Conservation (phyloP, 1,140 invertebrate species). For the Brachionus sp. region DNA sequence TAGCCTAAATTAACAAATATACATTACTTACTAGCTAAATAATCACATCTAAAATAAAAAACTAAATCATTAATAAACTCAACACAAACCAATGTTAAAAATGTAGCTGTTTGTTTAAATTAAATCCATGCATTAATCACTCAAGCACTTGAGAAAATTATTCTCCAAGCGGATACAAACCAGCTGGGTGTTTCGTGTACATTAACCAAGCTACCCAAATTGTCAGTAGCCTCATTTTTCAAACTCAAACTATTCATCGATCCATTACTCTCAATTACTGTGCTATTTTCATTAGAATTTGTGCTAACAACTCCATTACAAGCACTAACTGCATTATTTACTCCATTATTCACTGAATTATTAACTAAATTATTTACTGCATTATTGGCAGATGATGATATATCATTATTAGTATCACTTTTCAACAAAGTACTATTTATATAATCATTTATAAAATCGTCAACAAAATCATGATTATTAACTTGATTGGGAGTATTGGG, state of each 20-base stretch:
- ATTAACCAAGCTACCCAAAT: slow-evolving; percentile 18
- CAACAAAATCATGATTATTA: slow-evolving; percentile 20
- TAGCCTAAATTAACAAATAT: background rate
- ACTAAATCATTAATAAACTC: background rate
- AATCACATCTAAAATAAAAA: background rate
- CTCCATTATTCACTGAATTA: background rate
- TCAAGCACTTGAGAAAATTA: background rate
- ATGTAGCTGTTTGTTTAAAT: background rate
- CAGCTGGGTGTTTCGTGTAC: slow-evolving; percentile 20
- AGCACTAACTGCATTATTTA: background rate
- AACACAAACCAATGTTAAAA: background rate
- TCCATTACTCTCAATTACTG: background rate
- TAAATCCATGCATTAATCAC: slow-evolving; percentile 7
- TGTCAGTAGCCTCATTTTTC: background rate
- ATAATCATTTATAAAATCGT: slow-evolving; percentile 31
- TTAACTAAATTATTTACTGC: background rate
- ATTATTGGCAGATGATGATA: background rate
- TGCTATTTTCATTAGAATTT: background rate
- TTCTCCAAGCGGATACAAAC: background rate
- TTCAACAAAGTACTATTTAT: slow-evolving; percentile 32
- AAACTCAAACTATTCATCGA: background rate
- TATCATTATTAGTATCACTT: background rate
- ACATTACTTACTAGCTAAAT: background rate
- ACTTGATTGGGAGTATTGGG: background rate
- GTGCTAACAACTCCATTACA: background rate